Percentiles rank a stretch among this genome's conserved stretches.
Conservation (phyloP, 2,113 vertebrate species). For the Pteropus alecto region DNA sequence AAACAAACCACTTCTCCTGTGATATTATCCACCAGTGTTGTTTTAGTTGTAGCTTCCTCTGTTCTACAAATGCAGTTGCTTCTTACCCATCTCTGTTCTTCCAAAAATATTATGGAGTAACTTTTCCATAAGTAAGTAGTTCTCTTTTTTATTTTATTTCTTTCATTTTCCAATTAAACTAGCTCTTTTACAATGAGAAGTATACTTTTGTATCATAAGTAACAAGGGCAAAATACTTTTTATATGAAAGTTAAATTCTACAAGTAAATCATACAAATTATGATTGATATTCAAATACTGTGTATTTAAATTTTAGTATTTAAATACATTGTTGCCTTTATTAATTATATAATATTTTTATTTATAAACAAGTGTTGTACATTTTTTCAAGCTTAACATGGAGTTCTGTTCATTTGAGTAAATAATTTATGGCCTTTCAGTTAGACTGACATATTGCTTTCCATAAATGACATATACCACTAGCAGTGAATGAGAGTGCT, state of each 20-base stretch:
- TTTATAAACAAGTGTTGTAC: background rate
- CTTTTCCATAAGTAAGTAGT: background rate
- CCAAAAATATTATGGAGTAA: background rate
- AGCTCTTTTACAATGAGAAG: background rate
- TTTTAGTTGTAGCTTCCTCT: background rate
- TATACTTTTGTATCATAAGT: background rate
- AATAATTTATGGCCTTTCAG: background rate
- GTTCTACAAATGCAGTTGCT: background rate
- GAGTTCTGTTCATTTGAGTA: background rate
- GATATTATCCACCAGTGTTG: background rate
- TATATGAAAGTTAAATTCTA: background rate
- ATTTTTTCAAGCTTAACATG: background rate
- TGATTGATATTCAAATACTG: background rate
- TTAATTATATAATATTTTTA: background rate
- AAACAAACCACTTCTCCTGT: background rate
- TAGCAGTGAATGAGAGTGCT: background rate
- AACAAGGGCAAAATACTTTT: background rate
- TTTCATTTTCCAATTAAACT: background rate
- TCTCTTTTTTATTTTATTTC: background rate
- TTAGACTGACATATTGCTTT: background rate
- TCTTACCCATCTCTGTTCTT: background rate
- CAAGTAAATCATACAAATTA: background rate
- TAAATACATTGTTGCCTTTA: background rate
- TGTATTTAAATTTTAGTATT: background rate
- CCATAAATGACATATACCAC: background rate